Conservation (phyloP, 1,140 invertebrate species). For the Trachelipus rathkii region DNA sequence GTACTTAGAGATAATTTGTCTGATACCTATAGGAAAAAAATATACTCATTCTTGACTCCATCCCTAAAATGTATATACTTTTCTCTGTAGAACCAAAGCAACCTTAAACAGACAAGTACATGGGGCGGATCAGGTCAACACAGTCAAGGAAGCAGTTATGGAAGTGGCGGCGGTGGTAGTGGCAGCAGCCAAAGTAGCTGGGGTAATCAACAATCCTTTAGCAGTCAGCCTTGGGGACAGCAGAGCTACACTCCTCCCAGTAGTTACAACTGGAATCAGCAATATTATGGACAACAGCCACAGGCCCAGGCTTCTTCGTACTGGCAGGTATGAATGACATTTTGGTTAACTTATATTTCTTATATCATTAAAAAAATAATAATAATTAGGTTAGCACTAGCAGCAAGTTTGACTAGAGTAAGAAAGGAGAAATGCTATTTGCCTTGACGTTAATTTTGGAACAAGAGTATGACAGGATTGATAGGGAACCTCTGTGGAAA, state of each 20-base stretch:
- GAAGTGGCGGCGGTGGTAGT: conserved; percentile 26
- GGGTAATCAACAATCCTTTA: not conserved
- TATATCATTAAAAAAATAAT: too few species aligned
- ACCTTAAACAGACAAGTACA: conserved; percentile 23
- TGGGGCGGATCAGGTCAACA: conserved; percentile 26
- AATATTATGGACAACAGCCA: conserved; percentile 27
- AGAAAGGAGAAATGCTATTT: too few species aligned
- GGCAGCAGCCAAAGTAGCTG: conserved; percentile 14
- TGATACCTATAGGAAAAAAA: not conserved
- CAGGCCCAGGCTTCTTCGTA: not conserved
- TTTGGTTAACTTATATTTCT: too few species aligned
- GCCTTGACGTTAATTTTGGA: too few species aligned
- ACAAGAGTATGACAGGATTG: too few species aligned
- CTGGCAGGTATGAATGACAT: not conserved
- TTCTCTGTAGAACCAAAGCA: conserved; percentile 24
- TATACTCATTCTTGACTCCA: not conserved
- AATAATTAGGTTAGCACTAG: too few species aligned
- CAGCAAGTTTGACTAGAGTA: too few species aligned
- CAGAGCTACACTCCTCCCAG: not conserved
- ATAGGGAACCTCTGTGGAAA: too few species aligned
- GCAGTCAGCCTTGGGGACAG: too few species aligned
- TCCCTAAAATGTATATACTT: conserved; percentile 3
- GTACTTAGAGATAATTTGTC: too few species aligned
- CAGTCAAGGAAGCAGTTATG: conserved; percentile 25
- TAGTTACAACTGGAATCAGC: conserved; percentile 29